Evolutionary conservation across 2,113 vertebrate genomes (phyloP).

Genomic region (Ploceus nigricollis): DNA sequence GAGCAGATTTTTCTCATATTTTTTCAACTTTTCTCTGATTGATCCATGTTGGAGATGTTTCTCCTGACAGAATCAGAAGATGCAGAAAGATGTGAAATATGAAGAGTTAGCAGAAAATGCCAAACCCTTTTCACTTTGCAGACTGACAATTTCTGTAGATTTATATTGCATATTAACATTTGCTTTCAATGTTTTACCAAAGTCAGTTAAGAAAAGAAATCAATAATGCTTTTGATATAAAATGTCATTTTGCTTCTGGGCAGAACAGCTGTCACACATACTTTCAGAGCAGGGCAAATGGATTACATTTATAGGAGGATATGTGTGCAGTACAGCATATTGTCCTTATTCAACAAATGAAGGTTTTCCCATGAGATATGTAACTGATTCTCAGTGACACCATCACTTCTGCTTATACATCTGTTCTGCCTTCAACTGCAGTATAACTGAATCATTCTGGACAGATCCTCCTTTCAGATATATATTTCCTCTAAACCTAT

Average conservation of each 20-base stretch:
- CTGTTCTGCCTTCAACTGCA: conserved; percentile 73
- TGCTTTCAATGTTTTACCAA: background rate
- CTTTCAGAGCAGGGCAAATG: conserved; percentile 28
- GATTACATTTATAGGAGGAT: background rate
- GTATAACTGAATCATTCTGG: conserved; percentile 56
- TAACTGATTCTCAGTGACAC: conserved; percentile 71
- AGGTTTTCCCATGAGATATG: conserved; percentile 63
- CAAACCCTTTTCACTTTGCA: background rate
- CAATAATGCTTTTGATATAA: conserved; percentile 42
- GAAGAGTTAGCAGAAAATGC: background rate
- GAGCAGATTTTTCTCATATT: background rate
- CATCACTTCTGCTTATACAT: conserved; percentile 64
- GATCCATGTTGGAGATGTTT: background rate
- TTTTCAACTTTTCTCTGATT: background rate
- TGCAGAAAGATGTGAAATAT: background rate
- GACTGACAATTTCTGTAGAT: background rate
- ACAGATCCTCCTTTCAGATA: conserved; percentile 65
- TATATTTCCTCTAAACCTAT: conserved; percentile 53
- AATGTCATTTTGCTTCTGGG: conserved; percentile 27
- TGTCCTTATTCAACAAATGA: conserved; percentile 68
- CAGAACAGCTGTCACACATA: conserved; percentile 30
- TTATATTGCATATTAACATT: background rate
- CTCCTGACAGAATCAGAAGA: background rate
- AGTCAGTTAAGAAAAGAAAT: background rate
- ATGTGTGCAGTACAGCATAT: conserved; percentile 41